Conservation (phyloP, 2,888 invertebrate species). For the Drosophila ezoana region DNA sequence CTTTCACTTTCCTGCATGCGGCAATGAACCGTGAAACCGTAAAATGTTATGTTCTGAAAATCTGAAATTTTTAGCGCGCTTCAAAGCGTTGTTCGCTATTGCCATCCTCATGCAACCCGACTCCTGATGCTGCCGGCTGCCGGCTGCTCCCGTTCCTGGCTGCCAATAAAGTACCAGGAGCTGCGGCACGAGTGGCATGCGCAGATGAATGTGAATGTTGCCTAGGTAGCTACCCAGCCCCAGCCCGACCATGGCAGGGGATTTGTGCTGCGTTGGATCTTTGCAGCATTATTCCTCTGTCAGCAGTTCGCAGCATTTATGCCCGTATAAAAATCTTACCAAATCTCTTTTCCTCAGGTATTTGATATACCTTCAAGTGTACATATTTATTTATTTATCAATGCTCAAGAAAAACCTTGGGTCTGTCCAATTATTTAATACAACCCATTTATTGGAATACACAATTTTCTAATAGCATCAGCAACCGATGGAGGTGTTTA, state of each 20-base stretch:
- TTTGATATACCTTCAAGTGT: too few relatives aligned
- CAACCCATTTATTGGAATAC: too few relatives aligned
- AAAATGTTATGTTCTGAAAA: conserved; percentile 81
- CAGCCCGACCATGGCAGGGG: background rate
- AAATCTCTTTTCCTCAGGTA: background rate
- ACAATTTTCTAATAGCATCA: too few relatives aligned
- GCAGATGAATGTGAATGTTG: conserved; percentile 53
- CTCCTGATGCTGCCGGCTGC: conserved; percentile 33
- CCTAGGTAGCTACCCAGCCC: conserved; percentile 18
- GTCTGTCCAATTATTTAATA: too few relatives aligned
- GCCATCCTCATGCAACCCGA: conserved; percentile 22
- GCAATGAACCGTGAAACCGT: conserved; percentile 82
- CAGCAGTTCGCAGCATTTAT: background rate
- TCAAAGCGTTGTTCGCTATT: conserved; percentile 60
- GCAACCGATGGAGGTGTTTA: too few relatives aligned
- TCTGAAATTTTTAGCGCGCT: conserved; percentile 81
- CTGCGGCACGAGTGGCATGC: conserved; percentile 28
- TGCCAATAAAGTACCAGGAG: conserved; percentile 44
- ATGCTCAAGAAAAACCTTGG: too few relatives aligned
- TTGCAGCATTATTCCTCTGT: background rate
- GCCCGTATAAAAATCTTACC: too few relatives aligned
- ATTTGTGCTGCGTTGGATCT: conserved; percentile 12
- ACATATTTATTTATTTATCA: too few relatives aligned
- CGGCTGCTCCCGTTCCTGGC: conserved; percentile 16
- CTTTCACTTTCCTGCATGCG: conserved; percentile 78